phyloP scores from a whole-genome alignment of 2,888 invertebrate species.

The Brachynemurus nebulosus region DNA sequence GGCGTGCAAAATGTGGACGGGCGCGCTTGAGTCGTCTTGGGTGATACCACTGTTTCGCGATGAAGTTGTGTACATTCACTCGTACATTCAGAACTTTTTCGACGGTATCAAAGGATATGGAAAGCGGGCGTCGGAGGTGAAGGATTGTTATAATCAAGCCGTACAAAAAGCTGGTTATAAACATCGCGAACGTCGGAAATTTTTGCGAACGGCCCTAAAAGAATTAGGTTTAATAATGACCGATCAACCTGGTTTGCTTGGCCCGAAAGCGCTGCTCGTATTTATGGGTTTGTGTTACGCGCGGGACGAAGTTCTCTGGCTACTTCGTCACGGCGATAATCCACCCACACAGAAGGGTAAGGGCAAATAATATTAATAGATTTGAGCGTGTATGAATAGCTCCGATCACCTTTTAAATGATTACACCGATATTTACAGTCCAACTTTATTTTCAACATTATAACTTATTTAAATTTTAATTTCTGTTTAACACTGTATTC shows the following conservation, averaged over 20 bases:
- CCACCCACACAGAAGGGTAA: slow-evolving; percentile 68
- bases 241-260: slow-evolving; percentile 94
- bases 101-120: slow-evolving; percentile 90
- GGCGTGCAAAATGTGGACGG: slow-evolving; percentile 80
- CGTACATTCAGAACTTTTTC: slow-evolving; percentile 79
- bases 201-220: slow-evolving; percentile 85
- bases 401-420: too few relatives aligned
- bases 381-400: too few relatives aligned
- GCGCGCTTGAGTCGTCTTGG: slow-evolving; percentile 86
- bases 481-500: too few relatives aligned
- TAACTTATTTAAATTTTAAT: too few relatives aligned
- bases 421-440: too few relatives aligned
- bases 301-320: slow-evolving; percentile 94
- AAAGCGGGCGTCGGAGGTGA: slow-evolving; percentile 88
- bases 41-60: slow-evolving; percentile 90
- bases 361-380: too few relatives aligned
- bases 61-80: slow-evolving; percentile 92
- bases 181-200: slow-evolving; percentile 92
- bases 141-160: slow-evolving; percentile 84
- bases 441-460: too few relatives aligned
- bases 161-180: slow-evolving; percentile 81
- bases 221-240: slow-evolving; percentile 90
- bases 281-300: slow-evolving; percentile 93
- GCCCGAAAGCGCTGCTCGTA: slow-evolving; percentile 92
- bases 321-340: slow-evolving; percentile 90